phyloP scores from a whole-genome alignment of 2,797 vertebrate species.

The Pseudopleuronectes americanus region DNA sequence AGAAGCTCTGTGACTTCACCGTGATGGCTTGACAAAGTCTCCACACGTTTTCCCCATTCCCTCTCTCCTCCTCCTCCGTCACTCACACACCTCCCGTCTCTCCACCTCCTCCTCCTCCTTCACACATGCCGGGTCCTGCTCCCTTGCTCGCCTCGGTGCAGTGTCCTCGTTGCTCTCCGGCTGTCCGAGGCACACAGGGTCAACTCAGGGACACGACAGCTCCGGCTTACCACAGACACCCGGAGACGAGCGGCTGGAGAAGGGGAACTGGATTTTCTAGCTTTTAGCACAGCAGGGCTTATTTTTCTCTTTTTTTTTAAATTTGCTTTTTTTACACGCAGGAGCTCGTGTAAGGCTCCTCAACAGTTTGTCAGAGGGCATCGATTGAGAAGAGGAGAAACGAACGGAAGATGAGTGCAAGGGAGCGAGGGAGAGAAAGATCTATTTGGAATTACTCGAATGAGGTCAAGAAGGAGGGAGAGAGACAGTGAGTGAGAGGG shows the following conservation, averaged over 20 bases:
- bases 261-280: background rate
- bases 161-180: conserved; percentile 47
- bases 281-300: background rate
- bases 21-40: too few species aligned
- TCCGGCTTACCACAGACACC: conserved; percentile 7
- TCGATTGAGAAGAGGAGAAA: background rate
- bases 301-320: background rate
- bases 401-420: background rate
- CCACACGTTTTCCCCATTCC: background rate
- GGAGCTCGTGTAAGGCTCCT: background rate
- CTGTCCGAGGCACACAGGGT: conserved; percentile 28
- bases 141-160: conserved; percentile 12
- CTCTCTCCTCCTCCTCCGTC: background rate
- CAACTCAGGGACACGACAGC: conserved; percentile 10
- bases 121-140: background rate
- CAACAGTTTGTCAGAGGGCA: background rate
- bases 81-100: too few species aligned
- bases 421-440: background rate
- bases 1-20: too few species aligned
- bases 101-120: background rate
- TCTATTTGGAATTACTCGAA: conserved; percentile 3
- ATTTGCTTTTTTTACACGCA: background rate
- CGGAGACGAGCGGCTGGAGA: rapidly evolving
- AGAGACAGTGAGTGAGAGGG: conserved; percentile 22
- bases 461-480: background rate